Percentiles rank a stretch among this genome's conserved stretches.
These are phyloP conservation scores for Elanoides forficatus DNA, from an alignment of 2,113 vertebrate species.

Conservation along the genomic window DNA sequence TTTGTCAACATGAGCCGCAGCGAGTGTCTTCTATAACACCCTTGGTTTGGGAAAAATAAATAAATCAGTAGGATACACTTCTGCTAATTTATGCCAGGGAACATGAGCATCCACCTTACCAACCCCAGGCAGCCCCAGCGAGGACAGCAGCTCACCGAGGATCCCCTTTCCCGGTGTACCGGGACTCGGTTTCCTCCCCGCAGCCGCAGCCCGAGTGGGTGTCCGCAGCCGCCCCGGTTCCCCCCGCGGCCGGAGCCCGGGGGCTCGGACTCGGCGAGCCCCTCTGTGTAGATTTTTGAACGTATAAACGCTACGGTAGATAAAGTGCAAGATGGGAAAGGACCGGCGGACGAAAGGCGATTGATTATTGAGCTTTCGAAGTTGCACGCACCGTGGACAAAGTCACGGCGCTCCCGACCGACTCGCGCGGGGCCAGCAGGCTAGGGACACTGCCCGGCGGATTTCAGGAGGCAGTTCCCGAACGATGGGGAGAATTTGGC, in stretches of 20 bases:
- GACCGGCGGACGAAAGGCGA: not conserved
- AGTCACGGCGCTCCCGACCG: not conserved
- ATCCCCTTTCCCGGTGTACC: not conserved
- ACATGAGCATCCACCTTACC: not conserved
- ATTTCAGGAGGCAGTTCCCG: not conserved
- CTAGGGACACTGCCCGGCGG: not conserved
- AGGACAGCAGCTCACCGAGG: not conserved
- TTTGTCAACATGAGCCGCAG: slow-evolving; percentile 2
- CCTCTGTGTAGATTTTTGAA: not conserved
- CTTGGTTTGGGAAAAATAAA: not conserved
- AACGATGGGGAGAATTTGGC: not conserved
- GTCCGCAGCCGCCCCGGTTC: not conserved
- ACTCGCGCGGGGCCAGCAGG: not conserved
- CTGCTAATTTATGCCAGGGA: not conserved
- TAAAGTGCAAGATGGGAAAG: not conserved
- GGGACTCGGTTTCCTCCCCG: not conserved
- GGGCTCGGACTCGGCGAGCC: not conserved
- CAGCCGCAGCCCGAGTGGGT: not conserved
- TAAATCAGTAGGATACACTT: not conserved
- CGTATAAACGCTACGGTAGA: not conserved
- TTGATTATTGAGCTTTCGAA: not conserved
- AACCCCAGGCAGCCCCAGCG: not conserved
- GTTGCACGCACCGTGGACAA: not conserved
- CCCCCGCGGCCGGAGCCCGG: not conserved
- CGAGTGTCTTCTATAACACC: not conserved